Evolutionary conservation across 2,113 vertebrate species (phyloP).

Genomic region (Rhegmatorhina hoffmannsi): DNA sequence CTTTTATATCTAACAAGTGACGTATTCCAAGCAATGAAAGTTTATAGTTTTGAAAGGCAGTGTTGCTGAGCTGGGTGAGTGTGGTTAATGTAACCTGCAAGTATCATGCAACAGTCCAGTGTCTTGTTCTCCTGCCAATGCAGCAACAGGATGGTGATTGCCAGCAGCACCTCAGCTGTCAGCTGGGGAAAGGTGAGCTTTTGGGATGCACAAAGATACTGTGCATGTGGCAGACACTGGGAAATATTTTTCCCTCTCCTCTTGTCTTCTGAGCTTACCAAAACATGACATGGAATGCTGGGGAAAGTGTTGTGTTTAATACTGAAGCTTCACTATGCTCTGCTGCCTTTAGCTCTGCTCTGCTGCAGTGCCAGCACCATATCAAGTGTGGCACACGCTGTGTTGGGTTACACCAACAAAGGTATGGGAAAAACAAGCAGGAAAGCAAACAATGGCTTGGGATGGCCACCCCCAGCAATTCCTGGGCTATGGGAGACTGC

Average conservation of each 20-base stretch:
- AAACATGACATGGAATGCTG: neutral
- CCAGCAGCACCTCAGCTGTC: neutral
- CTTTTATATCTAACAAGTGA: neutral
- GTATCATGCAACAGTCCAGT: neutral
- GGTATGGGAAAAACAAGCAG: neutral
- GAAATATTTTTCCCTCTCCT: neutral
- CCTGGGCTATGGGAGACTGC: neutral
- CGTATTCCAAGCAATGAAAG: neutral
- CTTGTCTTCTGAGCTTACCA: neutral
- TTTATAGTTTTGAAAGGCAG: neutral
- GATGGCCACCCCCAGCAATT: neutral
- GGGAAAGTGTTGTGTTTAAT: neutral
- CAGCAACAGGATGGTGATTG: neutral
- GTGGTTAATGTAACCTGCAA: neutral
- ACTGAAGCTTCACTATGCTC: neutral
- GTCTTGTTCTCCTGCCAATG: neutral
- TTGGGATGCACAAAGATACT: neutral
- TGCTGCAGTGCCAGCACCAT: neutral
- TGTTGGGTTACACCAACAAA: neutral
- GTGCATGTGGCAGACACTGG: fast-evolving
- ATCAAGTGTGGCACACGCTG: neutral
- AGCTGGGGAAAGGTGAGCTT: neutral
- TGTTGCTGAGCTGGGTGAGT: fast-evolving
- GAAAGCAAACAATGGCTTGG: neutral
- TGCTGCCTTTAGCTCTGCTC: neutral